These are phyloP conservation scores for Drosophila parvula DNA, from an alignment of 1,140 invertebrate genomes.

Conservation along the genomic window DNA sequence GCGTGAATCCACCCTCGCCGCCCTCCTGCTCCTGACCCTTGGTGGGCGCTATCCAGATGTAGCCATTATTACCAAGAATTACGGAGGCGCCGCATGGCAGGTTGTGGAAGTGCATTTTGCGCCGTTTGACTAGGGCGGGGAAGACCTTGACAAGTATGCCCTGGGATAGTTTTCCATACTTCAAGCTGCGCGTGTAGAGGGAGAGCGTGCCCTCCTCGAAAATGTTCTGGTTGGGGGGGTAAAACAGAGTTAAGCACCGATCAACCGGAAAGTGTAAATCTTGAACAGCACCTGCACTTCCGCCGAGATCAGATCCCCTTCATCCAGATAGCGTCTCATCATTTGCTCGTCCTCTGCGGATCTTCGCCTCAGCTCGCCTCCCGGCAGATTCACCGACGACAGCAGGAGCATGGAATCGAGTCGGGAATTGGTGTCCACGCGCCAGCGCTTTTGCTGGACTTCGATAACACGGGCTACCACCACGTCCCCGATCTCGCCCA, in stretches of 20 bases:
- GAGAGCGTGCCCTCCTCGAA: conserved; percentile 96
- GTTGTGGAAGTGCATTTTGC: conserved; percentile 98
- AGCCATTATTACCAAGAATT: conserved; percentile 98
- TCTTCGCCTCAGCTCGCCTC: conserved; percentile 92
- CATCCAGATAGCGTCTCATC: conserved; percentile 97
- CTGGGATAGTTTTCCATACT: conserved; percentile 97
- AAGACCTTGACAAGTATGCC: conserved; percentile 96
- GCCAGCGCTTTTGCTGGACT: conserved; percentile 82
- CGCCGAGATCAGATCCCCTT: conserved; percentile 98
- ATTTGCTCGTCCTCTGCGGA: conserved; percentile 98
- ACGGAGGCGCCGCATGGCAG: conserved; percentile 95
- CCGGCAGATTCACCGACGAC: conserved; percentile 98
- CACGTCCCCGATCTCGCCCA: conserved; percentile 98
- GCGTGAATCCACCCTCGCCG: conserved; percentile 91
- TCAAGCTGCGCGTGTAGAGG: conserved; percentile 97
- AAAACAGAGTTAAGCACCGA: not conserved
- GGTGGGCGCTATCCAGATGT: conserved; percentile 96
- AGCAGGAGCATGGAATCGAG: conserved; percentile 95
- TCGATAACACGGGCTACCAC: conserved; percentile 97
- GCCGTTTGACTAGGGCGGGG: conserved; percentile 95
- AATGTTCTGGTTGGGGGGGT: conserved; percentile 87
- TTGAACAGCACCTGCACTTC: conserved; percentile 88
- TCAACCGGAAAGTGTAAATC: not conserved
- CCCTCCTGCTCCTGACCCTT: conserved; percentile 87
- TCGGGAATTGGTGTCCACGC: conserved; percentile 95